Evolutionary conservation across 2,113 vertebrate species (phyloP).

Genomic region (Crocuta crocuta): DNA sequence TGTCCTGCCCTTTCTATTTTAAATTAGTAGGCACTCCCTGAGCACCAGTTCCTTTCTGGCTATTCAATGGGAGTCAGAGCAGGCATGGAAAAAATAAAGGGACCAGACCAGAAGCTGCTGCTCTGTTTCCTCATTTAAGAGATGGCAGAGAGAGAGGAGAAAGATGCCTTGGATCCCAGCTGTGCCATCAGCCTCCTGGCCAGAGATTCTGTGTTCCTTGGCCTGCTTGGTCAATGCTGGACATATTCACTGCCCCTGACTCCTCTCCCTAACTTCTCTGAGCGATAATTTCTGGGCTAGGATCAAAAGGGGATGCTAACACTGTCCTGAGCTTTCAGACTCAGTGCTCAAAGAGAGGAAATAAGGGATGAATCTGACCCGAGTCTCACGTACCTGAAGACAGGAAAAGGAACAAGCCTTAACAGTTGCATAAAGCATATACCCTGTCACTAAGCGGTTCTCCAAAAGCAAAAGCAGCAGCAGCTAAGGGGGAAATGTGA

Average conservation of each 20-base stretch:
- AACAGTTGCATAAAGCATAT: neutral
- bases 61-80: neutral
- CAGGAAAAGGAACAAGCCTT: neutral
- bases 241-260: neutral
- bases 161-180: neutral
- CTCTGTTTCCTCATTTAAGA: neutral
- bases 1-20: constrained; percentile 45
- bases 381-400: neutral
- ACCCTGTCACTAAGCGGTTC: neutral
- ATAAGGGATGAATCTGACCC: neutral
- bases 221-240: neutral
- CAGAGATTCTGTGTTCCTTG: neutral
- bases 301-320: neutral
- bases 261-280: neutral
- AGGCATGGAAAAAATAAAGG: neutral
- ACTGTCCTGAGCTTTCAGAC: neutral
- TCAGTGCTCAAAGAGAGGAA: neutral
- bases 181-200: neutral
- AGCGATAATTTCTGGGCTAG: neutral
- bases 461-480: neutral
- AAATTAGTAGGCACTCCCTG: neutral
- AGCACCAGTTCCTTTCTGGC: neutral
- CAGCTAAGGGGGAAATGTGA: neutral
- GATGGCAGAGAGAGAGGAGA: neutral
- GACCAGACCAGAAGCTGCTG: neutral